Evolutionary conservation across 2,113 vertebrate species (phyloP).

Genomic region (Daphoenositta chrysoptera): DNA sequence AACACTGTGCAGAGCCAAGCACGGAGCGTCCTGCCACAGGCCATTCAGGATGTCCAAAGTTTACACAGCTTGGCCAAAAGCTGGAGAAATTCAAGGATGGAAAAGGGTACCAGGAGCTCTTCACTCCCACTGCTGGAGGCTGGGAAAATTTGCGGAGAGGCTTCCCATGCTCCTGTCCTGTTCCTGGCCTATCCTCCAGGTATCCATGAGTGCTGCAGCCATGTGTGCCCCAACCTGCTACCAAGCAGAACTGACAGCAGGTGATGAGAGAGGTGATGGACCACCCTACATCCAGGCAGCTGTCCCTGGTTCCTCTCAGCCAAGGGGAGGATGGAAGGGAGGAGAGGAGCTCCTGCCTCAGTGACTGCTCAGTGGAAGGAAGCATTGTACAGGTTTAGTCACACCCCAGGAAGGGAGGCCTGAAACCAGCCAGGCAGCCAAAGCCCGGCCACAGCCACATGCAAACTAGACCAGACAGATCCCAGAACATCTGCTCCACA

Average conservation of each 20-base stretch:
- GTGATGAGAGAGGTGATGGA: not conserved
- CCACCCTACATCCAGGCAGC: not conserved
- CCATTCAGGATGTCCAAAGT: not conserved
- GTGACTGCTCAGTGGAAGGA: not conserved
- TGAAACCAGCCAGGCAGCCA: not conserved
- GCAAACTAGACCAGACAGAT: not conserved
- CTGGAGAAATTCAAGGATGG: not conserved
- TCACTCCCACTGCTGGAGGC: not conserved
- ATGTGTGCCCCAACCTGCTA: fast-evolving
- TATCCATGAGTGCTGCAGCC: not conserved
- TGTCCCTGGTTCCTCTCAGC: not conserved
- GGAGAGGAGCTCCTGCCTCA: not conserved
- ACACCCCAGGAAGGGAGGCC: not conserved
- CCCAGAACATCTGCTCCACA: slow-evolving; percentile 3
- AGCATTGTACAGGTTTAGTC: fast-evolving
- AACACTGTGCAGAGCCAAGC: not conserved
- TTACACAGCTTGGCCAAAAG: not conserved
- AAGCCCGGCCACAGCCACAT: not conserved
- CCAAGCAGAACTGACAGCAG: not conserved
- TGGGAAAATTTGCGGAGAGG: not conserved
- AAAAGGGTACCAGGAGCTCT: not conserved
- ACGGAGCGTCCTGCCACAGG: not conserved
- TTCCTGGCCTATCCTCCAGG: not conserved
- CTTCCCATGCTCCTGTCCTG: fast-evolving
- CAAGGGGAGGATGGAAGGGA: not conserved